Percentiles rank a stretch among this genome's conserved stretches.
phyloP scores from a whole-genome alignment of 2,113 vertebrate genomes.

The Apodemus speciosus region DNA sequence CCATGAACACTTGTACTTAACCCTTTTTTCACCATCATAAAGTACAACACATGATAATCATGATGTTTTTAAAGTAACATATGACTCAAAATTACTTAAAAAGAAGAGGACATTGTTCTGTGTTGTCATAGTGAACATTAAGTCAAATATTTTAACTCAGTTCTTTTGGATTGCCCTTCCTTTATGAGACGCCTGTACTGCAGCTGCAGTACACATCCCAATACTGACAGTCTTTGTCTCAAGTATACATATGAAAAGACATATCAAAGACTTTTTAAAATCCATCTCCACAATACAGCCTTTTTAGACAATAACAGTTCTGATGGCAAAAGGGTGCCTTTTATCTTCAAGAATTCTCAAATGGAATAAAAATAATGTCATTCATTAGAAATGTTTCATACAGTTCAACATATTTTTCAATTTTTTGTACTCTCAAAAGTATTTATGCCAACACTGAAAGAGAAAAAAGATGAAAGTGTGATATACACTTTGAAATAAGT shows the following conservation, averaged over 20 bases:
- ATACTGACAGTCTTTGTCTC: background rate
- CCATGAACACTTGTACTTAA: background rate
- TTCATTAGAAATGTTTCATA: constrained; percentile 55
- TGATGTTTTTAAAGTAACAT: background rate
- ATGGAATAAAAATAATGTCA: constrained; percentile 65
- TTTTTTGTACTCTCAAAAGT: constrained; percentile 42
- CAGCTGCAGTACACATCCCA: constrained; percentile 49
- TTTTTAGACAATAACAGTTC: constrained; percentile 69
- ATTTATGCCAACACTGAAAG: background rate
- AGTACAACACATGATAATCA: background rate
- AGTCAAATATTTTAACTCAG: constrained; percentile 31
- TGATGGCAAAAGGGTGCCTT: constrained; percentile 51
- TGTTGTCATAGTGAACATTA: constrained; percentile 26
- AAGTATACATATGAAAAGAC: background rate
- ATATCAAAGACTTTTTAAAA: constrained; percentile 64
- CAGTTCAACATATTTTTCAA: constrained; percentile 38
- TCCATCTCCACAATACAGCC: constrained; percentile 53
- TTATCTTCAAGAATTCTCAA: constrained; percentile 66
- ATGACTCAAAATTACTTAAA: background rate
- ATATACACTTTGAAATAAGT: background rate
- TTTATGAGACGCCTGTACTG: constrained; percentile 21
- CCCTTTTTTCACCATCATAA: background rate
- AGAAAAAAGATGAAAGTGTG: background rate
- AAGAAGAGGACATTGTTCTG: background rate
- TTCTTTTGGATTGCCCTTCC: constrained; percentile 53